phyloP scores from a whole-genome alignment of 2,113 vertebrate species.

The Condylura cristata region DNA sequence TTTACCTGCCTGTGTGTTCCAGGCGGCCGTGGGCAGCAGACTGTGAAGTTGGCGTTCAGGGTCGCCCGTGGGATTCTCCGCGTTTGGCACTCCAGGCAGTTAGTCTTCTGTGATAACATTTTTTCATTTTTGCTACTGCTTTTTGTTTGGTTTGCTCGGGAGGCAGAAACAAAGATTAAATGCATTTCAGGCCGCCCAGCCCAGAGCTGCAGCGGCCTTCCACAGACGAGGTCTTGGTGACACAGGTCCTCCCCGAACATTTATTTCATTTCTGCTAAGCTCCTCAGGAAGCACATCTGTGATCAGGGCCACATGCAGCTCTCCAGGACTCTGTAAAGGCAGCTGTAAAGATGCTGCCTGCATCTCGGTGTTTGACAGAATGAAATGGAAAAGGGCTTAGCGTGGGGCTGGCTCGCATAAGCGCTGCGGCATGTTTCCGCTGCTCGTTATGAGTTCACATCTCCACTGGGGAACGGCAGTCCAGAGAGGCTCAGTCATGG shows the following conservation, averaged over 20 bases:
- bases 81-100: background rate
- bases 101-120: background rate
- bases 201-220: too few relatives aligned
- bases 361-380: background rate
- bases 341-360: background rate
- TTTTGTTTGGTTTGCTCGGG: constrained; percentile 2
- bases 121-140: background rate
- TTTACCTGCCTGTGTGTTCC: background rate
- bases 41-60: background rate
- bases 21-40: background rate
- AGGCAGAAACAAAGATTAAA: background rate
- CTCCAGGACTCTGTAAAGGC: background rate
- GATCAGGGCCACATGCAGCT: background rate
- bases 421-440: background rate
- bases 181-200: too few relatives aligned
- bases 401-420: background rate
- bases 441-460: background rate
- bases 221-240: background rate
- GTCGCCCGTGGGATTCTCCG: background rate
- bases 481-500: background rate
- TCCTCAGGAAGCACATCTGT: background rate
- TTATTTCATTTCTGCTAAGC: background rate
- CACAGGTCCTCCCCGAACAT: background rate
- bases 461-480: background rate
- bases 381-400: background rate